Conservation (phyloP, 2,888 invertebrate species). For the Eumacrocentrus americanus region DNA sequence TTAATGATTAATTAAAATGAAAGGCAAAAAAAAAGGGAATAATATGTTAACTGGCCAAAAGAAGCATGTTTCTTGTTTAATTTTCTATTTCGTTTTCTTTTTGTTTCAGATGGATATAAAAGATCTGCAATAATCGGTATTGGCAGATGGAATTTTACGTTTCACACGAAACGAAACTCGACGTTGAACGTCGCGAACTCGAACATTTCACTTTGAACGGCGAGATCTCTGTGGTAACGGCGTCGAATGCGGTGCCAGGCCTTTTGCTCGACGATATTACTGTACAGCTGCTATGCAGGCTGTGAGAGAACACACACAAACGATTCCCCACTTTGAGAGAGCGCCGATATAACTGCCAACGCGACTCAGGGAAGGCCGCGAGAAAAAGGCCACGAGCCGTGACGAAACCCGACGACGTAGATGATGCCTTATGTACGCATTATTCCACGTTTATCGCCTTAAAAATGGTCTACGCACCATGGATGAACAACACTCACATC, state of each 20-base stretch:
- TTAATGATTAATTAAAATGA: neutral
- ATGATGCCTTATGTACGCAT: no score
- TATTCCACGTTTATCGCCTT: no score
- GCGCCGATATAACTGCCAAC: neutral
- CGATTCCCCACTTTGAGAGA: slow-evolving; percentile 7
- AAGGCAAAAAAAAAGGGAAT: neutral
- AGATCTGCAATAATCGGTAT: neutral
- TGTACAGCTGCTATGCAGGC: slow-evolving; percentile 9
- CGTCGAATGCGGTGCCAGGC: slow-evolving; percentile 11
- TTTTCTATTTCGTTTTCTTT: neutral
- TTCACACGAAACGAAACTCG: slow-evolving; percentile 26
- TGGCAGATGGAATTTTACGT: neutral
- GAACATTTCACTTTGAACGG: slow-evolving; percentile 36
- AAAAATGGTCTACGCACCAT: no score
- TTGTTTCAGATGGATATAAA: neutral
- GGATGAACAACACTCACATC: neutral
- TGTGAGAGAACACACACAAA: slow-evolving; percentile 5
- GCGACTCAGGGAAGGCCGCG: slow-evolving; percentile 36
- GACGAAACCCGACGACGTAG: no score
- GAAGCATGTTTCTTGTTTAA: neutral
- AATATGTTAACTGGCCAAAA: no score
- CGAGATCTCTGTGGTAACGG: slow-evolving; percentile 31
- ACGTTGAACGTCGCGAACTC: slow-evolving; percentile 29
- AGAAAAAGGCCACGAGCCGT: slow-evolving; percentile 37
- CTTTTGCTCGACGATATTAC: neutral